Evolutionary conservation across 2,797 vertebrate species (phyloP), one percentile per base, ranked within the genome.

Genomic region (Galago senegalensis): DNA sequence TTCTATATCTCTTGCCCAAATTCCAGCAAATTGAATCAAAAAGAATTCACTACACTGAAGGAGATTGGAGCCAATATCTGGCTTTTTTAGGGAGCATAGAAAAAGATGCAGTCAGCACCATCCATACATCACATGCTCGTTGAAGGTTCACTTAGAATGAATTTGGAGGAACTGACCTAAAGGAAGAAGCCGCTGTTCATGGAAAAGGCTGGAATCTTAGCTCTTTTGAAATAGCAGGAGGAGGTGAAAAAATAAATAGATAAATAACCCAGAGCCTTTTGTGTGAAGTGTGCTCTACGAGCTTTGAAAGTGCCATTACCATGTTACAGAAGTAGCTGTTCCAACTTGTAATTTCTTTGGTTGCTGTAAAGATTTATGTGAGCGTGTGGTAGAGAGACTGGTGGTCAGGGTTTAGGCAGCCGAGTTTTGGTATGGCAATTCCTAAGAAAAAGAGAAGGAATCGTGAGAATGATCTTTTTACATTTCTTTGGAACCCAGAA

Each of bases 1-100:
- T n/a, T 88, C 49, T 97, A 86, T 97, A 97, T 75, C 89, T 90
- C 40, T 93, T 13, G 8, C 29, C 93, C 87, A 95, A 97, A 97
- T 95, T 89, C 75, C 70, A 98, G 80, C 13, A 98, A 97, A 97
- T 94, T 43, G 97, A 98, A 96, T 98, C 34, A 96, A 97, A 98
- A 97, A 72, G 67, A 97, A 84, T 73, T 65, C 85, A 95, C n/a
- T 96, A 97, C 89, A 92, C 70, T 97, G 58, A 95, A 75, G 73
- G 49, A 40, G 95, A 97, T 93, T 85, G 93, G 91, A 95, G 58
- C 72, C 97, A 97, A 97, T 97, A 97, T 96, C 89, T 96, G 95
- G 83, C 87, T 97, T 98, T 98, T 93, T 97, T 93, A 77, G 25
- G 90, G 87, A 94, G 96, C 89, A 91, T 97, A 96, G 94, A 97